A percentile compares a stretch with the other conserved stretches of the same genome.
Evolutionary conservation across 2,113 vertebrate genomes (phyloP).

Genomic region (Ptyas mucosa): DNA sequence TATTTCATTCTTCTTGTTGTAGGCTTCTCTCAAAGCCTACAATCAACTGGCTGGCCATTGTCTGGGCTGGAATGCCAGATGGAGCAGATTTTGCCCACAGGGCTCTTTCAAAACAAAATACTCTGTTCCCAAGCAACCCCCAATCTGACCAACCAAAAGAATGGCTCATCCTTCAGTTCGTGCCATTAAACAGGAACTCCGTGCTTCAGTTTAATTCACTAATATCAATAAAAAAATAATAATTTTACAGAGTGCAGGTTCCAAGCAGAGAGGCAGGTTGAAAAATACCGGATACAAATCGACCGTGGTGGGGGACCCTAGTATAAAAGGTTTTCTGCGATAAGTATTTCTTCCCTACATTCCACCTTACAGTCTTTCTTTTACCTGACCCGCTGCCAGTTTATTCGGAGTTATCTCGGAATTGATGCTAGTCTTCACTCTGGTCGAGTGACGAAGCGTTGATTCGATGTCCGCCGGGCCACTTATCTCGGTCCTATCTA

Average conservation of each 20-base stretch:
- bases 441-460: not conserved
- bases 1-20: not conserved
- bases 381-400: not conserved
- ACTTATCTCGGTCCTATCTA: not conserved
- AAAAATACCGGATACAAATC: not conserved
- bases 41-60: not conserved
- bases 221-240: not conserved
- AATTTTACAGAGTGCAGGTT: not conserved
- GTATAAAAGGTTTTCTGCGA: not conserved
- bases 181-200: not conserved
- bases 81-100: not conserved
- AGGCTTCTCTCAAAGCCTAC: not conserved
- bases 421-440: not conserved
- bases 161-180: not conserved
- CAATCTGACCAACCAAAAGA: not conserved
- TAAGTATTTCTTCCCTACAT: not conserved
- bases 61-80: not conserved
- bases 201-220: not conserved
- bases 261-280: too few species aligned
- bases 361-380: not conserved
- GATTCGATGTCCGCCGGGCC: not conserved
- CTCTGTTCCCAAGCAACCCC: not conserved
- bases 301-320: not conserved
- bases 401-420: not conserved
- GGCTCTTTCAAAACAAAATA: not conserved